Base-by-base conservation (phyloP, 2,888 invertebrate genomes). In the Melolontha melolontha region DNA sequence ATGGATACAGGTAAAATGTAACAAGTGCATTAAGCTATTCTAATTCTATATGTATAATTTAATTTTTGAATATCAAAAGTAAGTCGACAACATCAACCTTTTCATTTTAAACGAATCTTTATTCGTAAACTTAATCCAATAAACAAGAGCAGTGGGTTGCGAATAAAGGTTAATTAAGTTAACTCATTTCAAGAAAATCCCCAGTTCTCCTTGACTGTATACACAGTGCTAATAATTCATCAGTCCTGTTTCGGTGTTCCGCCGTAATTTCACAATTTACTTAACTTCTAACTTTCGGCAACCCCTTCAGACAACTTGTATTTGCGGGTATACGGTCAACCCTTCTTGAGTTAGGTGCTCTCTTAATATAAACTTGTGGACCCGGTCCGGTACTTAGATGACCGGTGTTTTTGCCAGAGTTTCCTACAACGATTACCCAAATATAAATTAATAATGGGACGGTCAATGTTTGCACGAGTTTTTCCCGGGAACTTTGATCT, bases 81-180 rank as follows among this genome's bases (percentile, higher is more conserved):
- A 22, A 2, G 22, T 47, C 47, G 47, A 47, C 29, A 62, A 47
- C 44, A 47, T 62, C 29, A 16, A 29, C 12, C 5, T 29, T 27
- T 14, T 16, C 59, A 29, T 62, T 62, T 47, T 47, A 62, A 62
- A 62, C n/a, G 59, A 47, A 62, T 34, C 59, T 62, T 62, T 47
- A 6, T 62, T 62, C 47, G 47, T 44, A 44, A 62, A 62, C 47
- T 47, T 62, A 62, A 62, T 62, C 59, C 47, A 62, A 62, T 62
- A 62, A 62, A 62, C 47, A 34, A 29, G 59, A 34, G 16, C 6
- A 16, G 59, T 10, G 59, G 59, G 29, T 62, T 39, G 14, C 42
- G 59, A 62, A 62, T 62, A 62, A 62, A 62, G 59, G 59, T 62
- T 62, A 62, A 62, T 62, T 62, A 62, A 62, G 59, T 62, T 62